These are phyloP conservation scores for Cyclura pinguis DNA, from an alignment of 2,797 vertebrate species.

Conservation along the genomic window DNA sequence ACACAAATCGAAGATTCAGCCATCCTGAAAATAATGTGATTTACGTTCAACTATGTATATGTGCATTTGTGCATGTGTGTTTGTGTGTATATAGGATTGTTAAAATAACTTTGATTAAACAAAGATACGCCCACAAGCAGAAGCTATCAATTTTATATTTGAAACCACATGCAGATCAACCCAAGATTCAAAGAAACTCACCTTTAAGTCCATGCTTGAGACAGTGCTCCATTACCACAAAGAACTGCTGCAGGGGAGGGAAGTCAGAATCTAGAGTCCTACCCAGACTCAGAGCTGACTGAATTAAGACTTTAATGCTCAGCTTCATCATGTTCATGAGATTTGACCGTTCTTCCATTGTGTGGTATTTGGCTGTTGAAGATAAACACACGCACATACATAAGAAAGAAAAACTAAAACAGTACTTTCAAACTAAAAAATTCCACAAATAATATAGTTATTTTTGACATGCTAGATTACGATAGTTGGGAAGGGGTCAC, in stretches of 20 bases:
- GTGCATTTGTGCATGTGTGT: too few species aligned
- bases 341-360: constrained; percentile 93
- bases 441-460: background rate
- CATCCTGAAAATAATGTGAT: background rate
- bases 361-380: constrained; percentile 80
- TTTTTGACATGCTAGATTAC: background rate
- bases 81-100: background rate
- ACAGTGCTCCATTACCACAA: constrained; percentile 96
- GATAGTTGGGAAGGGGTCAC: background rate
- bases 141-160: fast-evolving
- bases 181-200: constrained; percentile 65
- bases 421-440: background rate
- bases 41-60: background rate
- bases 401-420: background rate
- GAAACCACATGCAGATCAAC: fast-evolving
- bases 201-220: constrained; percentile 98
- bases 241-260: constrained; percentile 96
- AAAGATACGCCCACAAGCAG: background rate
- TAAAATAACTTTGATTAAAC: background rate
- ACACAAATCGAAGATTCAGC: background rate
- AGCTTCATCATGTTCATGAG: constrained; percentile 98
- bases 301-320: constrained; percentile 94
- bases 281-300: constrained; percentile 94
- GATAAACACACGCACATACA: background rate
- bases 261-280: constrained; percentile 94